Evolutionary conservation across 2,888 invertebrate genomes (phyloP).

Genomic region (Petrophora chlorosata): DNA sequence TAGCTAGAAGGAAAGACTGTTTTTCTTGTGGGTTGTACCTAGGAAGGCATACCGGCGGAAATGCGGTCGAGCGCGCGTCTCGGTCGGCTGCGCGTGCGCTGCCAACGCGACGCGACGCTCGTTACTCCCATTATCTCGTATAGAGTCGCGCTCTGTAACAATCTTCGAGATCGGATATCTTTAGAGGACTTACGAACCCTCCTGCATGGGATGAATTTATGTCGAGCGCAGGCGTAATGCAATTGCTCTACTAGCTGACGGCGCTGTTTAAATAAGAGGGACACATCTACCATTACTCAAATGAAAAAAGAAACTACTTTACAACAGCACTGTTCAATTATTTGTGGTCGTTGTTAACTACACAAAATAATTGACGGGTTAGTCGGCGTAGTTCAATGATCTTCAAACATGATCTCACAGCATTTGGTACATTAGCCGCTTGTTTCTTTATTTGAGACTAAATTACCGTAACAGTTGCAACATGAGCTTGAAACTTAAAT

Average conservation of each 20-base stretch:
- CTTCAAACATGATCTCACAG: neutral
- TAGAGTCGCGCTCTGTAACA: slow-evolving; percentile 63
- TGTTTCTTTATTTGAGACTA: slow-evolving; percentile 3
- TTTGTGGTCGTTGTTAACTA: neutral
- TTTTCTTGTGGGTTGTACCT: slow-evolving; percentile 45
- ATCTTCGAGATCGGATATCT: slow-evolving; percentile 65
- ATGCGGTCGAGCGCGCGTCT: slow-evolving; percentile 77
- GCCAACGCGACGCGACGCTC: slow-evolving; percentile 73
- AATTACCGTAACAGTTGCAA: slow-evolving; percentile 24
- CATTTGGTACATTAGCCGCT: neutral
- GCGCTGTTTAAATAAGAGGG: no score
- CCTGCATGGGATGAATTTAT: slow-evolving; percentile 25
- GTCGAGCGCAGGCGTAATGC: slow-evolving; percentile 5
- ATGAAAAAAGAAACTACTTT: no score
- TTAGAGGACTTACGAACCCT: slow-evolving; percentile 61
- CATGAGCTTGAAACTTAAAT: slow-evolving; percentile 30
- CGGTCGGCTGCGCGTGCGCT: slow-evolving; percentile 70
- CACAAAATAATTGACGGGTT: neutral
- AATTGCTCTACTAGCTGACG: neutral
- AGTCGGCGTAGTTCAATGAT: neutral
- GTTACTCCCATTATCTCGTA: slow-evolving; percentile 74
- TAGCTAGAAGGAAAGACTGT: slow-evolving; percentile 35
- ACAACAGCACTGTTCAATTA: neutral
- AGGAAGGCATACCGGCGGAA: slow-evolving; percentile 76
- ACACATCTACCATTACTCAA: no score